Evolutionary conservation across 2,888 invertebrate species (phyloP).

Genomic region (Myopa testacea): DNA sequence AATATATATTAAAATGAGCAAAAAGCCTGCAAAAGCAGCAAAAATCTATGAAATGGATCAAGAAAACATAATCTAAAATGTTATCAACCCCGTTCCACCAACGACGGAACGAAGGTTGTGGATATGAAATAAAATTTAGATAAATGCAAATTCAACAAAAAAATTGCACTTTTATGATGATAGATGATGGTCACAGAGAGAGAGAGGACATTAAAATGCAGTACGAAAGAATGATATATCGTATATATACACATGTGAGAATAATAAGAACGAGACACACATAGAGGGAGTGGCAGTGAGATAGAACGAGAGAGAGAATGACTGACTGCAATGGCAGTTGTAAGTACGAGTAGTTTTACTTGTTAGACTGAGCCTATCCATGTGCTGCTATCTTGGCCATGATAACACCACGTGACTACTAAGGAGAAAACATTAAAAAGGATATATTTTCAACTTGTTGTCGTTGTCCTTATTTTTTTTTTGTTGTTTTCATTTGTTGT

Average conservation of each 20-base stretch:
- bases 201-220: slow-evolving; percentile 9
- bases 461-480: neutral
- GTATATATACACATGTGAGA: neutral
- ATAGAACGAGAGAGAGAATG: neutral
- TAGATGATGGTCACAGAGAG: slow-evolving; percentile 23
- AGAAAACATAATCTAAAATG: too few species aligned
- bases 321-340: too few species aligned
- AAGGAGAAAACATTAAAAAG: slow-evolving; percentile 13
- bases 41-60: too few species aligned
- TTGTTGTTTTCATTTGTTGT: slow-evolving; percentile 4
- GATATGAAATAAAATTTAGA: slow-evolving; percentile 26
- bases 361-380: neutral
- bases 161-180: slow-evolving; percentile 36
- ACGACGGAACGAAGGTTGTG: neutral
- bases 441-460: neutral
- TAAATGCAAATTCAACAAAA: slow-evolving; percentile 34
- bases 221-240: neutral
- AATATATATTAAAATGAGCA: too few species aligned
- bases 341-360: neutral
- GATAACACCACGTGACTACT: slow-evolving; percentile 28
- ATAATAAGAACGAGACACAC: neutral
- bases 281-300: neutral
- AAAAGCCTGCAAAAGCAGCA: too few species aligned
- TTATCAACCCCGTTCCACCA: too few species aligned
- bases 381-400: neutral